These are phyloP conservation scores for Micrastur ruficollis DNA, from an alignment of 2,797 vertebrate species.

Conservation along the genomic window DNA sequence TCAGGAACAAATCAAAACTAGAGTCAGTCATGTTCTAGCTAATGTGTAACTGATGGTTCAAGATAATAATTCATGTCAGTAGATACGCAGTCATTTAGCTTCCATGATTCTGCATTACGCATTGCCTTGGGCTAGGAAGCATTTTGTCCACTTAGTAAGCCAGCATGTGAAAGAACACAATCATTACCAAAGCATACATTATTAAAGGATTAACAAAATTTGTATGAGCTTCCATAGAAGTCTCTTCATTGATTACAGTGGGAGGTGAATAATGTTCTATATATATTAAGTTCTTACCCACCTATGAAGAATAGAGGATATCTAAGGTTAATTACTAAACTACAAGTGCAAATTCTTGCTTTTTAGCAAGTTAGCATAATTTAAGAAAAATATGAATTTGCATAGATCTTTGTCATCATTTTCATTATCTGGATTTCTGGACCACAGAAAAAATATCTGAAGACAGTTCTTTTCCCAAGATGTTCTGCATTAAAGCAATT, in stretches of 20 bases:
- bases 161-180: neutral
- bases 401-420: neutral
- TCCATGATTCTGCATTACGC: neutral
- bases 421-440: neutral
- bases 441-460: neutral
- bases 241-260: neutral
- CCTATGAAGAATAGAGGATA: neutral
- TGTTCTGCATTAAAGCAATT: neutral
- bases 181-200: neutral
- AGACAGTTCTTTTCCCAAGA: neutral
- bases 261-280: neutral
- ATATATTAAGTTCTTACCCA: neutral
- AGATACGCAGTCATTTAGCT: neutral
- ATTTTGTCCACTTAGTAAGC: neutral
- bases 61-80: neutral
- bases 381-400: neutral
- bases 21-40: neutral
- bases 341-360: neutral
- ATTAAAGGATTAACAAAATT: neutral
- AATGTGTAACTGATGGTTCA: neutral
- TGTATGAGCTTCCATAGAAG: neutral
- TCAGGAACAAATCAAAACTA: neutral
- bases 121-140: neutral
- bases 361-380: neutral
- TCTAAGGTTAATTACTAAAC: neutral